phyloP scores from a whole-genome alignment of 1,140 invertebrate species.

The Dendrolimus kikuchii region DNA sequence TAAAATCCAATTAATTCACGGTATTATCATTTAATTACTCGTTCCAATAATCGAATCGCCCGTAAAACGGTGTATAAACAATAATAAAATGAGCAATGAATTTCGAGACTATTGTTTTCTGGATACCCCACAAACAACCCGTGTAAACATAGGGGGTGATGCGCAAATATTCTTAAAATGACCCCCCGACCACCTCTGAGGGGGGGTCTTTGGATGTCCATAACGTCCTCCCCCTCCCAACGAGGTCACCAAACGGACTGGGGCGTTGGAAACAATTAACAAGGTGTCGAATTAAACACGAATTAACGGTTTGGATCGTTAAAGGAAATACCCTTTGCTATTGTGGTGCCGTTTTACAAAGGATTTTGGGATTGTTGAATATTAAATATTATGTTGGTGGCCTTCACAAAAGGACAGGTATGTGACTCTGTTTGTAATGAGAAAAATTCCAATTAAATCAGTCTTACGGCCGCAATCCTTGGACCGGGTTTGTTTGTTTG shows the following conservation, averaged over 20 bases:
- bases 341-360: constrained; percentile 59
- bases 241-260: constrained; percentile 63
- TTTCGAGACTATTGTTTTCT: constrained; percentile 70
- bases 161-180: constrained; percentile 71
- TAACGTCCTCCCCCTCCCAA: constrained; percentile 27
- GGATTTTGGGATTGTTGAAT: constrained; percentile 66
- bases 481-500: no score
- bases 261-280: constrained; percentile 70
- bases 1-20: constrained; percentile 69
- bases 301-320: constrained; percentile 64
- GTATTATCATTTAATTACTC: constrained; percentile 72
- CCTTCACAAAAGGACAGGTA: constrained; percentile 48
- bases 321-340: constrained; percentile 68
- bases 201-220: constrained; percentile 43
- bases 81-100: constrained; percentile 73
- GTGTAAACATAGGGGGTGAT: constrained; percentile 62
- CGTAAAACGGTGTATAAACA: constrained; percentile 70
- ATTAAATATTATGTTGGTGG: constrained; percentile 66
- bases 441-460: constrained; percentile 26
- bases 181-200: constrained; percentile 23
- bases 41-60: constrained; percentile 68
- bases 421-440: constrained; percentile 18
- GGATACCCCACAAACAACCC: constrained; percentile 65
- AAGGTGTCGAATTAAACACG: constrained; percentile 71
- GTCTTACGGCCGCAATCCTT: not conserved